These are phyloP conservation scores for Noctua janthe DNA, from an alignment of 2,888 invertebrate genomes.

Conservation along the genomic window DNA sequence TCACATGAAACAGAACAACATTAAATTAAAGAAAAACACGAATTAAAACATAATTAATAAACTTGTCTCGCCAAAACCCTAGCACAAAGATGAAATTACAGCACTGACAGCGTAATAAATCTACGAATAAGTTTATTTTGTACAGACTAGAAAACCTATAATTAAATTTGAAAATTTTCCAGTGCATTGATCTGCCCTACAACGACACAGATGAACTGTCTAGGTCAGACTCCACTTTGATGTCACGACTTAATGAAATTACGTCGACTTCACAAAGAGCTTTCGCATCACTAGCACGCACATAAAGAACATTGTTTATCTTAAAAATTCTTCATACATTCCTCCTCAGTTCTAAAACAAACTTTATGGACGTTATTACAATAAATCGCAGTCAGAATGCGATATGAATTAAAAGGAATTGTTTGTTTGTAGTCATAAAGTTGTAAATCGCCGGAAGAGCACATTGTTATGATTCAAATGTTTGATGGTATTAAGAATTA, in stretches of 20 bases:
- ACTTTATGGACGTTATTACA: constrained; percentile 58
- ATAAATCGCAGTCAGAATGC: constrained; percentile 49
- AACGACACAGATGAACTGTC: constrained; percentile 24
- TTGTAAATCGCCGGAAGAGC: constrained; percentile 58
- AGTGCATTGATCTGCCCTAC: constrained; percentile 17
- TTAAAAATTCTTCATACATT: constrained; percentile 53
- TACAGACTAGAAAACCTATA: not conserved
- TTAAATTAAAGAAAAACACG: not conserved
- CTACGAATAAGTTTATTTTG: not conserved
- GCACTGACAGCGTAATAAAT: not conserved
- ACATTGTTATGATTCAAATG: constrained; percentile 62
- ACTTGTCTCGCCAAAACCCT: not conserved
- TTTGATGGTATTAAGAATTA: constrained; percentile 62
- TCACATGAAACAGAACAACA: constrained; percentile 11
- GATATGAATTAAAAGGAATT: constrained; percentile 58
- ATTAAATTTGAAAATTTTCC: constrained; percentile 19
- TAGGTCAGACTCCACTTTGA: constrained; percentile 44
- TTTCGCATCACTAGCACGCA: constrained; percentile 30
- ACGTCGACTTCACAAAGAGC: constrained; percentile 43
- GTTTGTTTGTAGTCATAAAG: constrained; percentile 64
- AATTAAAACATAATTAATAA: constrained; percentile 13
- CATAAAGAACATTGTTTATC: constrained; percentile 55
- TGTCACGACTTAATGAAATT: constrained; percentile 52
- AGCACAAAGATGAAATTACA: constrained; percentile 17
- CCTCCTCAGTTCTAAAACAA: constrained; percentile 52